Evolutionary conservation across 2,888 invertebrate species (phyloP).

Genomic region (Oegoconia quadripuncta): DNA sequence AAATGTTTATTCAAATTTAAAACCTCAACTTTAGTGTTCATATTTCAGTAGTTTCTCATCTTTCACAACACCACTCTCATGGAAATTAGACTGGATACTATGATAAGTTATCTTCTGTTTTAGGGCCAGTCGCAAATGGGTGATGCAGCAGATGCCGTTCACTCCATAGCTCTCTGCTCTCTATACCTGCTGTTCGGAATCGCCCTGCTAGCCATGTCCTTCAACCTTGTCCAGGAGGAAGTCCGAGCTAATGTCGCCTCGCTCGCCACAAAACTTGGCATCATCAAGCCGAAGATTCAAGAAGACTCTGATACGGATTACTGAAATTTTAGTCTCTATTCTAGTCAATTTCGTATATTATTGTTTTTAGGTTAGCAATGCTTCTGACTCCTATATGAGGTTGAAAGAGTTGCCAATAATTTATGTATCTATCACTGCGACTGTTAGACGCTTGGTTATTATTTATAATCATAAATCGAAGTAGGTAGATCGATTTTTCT

Average conservation of each 20-base stretch:
- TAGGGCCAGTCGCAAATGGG: conserved; percentile 43
- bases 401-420: too few species aligned
- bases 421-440: too few species aligned
- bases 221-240: conserved; percentile 96
- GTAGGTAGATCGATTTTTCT: too few species aligned
- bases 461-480: too few species aligned
- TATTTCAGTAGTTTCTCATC: too few species aligned
- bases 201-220: conserved; percentile 96
- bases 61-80: too few species aligned
- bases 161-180: conserved; percentile 90
- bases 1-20: too few species aligned
- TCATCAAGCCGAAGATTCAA: conserved; percentile 84
- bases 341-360: too few species aligned
- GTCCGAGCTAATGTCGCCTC: conserved; percentile 93
- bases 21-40: too few species aligned
- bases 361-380: too few species aligned
- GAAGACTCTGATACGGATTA: conserved; percentile 74
- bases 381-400: too few species aligned
- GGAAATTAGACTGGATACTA: conserved; percentile 30
- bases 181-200: conserved; percentile 96
- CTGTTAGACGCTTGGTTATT: too few species aligned
- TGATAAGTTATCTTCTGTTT: not conserved
- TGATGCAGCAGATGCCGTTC: conserved; percentile 59
- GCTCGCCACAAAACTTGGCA: conserved; percentile 91
- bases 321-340: conserved; percentile 23